These are phyloP conservation scores for Eonycteris spelaea DNA, from an alignment of 2,113 vertebrate genomes.

Conservation along the genomic window DNA sequence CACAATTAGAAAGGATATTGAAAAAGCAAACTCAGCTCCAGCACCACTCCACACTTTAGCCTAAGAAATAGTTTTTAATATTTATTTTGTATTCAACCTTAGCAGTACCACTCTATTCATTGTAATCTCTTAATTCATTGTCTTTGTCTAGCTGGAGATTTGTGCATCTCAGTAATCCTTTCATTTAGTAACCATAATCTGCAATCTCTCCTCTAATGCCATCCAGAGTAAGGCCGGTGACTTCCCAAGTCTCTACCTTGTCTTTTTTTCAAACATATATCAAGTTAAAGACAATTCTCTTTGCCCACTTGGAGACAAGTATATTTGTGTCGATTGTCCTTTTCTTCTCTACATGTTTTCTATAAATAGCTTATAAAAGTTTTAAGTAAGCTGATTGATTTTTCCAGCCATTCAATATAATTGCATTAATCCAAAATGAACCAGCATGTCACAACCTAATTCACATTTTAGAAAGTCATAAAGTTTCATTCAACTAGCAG, in stretches of 20 bases:
- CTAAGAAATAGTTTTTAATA: constrained; percentile 28
- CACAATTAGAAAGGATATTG: background rate
- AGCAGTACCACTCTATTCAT: background rate
- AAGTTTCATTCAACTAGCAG: background rate
- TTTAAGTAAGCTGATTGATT: background rate
- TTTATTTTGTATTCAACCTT: constrained; percentile 1
- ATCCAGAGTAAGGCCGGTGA: background rate
- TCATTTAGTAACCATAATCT: constrained; percentile 46
- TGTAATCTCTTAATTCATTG: constrained; percentile 54
- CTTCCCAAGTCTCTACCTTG: constrained; percentile 35
- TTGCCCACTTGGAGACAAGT: constrained; percentile 61
- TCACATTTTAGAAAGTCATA: background rate
- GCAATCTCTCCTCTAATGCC: background rate
- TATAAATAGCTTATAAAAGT: constrained; percentile 46
- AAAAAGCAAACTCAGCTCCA: background rate
- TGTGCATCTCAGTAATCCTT: constrained; percentile 36
- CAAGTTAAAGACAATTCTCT: constrained; percentile 63
- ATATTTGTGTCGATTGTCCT: constrained; percentile 36
- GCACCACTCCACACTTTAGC: background rate
- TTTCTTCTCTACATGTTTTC: constrained; percentile 21
- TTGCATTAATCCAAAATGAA: background rate
- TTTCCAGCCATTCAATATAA: background rate
- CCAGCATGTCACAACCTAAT: background rate
- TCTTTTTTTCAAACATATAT: constrained; percentile 45
- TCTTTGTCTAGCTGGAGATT: constrained; percentile 39